phyloP scores from a whole-genome alignment of 2,888 invertebrate genomes.

The Eristalis pertinax region DNA sequence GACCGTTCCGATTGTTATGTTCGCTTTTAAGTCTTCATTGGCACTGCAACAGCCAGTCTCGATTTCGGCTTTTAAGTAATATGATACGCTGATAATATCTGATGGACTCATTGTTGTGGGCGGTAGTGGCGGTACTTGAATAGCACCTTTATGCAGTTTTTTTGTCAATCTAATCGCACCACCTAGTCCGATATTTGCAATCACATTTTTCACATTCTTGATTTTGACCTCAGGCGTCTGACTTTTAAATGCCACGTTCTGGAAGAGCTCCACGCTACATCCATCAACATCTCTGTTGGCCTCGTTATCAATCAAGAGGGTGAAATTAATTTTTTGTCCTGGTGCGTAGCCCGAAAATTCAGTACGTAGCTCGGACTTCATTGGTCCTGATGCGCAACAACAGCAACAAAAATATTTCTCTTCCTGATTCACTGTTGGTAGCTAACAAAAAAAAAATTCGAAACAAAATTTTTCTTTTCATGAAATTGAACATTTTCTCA shows the following conservation, averaged over 20 bases:
- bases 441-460: constrained; percentile 31
- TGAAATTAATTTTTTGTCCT: constrained; percentile 73
- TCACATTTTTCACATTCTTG: constrained; percentile 10
- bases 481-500: not conserved
- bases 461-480: not conserved
- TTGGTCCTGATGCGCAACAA: constrained; percentile 73
- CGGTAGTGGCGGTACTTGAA: constrained; percentile 47
- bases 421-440: constrained; percentile 69
- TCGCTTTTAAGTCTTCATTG: constrained; percentile 34
- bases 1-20: constrained; percentile 75
- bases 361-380: constrained; percentile 71
- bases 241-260: constrained; percentile 72
- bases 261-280: constrained; percentile 62
- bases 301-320: constrained; percentile 73
- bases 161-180: constrained; percentile 43
- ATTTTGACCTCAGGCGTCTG: constrained; percentile 70
- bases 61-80: constrained; percentile 46
- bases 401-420: constrained; percentile 73
- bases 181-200: not conserved
- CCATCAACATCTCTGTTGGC: constrained; percentile 70
- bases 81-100: constrained; percentile 49
- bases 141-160: constrained; percentile 49
- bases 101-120: constrained; percentile 21
- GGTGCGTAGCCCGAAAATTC: constrained; percentile 75
- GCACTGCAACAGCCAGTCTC: constrained; percentile 49